Conservation (phyloP, 2,888 invertebrate genomes). For the Drosophila fulvimacula region DNA sequence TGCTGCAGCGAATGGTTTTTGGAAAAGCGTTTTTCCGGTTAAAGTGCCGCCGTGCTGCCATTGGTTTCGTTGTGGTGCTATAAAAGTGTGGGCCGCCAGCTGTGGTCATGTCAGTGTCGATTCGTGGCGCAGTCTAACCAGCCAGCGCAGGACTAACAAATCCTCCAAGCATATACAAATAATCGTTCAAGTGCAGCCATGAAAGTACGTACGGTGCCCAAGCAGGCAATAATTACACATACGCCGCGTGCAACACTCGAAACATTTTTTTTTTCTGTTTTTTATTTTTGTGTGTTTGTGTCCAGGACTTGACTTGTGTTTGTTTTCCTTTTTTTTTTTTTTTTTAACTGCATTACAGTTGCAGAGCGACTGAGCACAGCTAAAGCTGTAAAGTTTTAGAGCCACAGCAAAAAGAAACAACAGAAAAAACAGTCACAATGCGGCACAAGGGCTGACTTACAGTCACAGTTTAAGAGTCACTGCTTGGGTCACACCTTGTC, state of each 20-base stretch:
- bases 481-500: background rate
- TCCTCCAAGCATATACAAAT: background rate
- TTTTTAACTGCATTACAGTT: background rate
- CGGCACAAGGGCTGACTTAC: background rate
- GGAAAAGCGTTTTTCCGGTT: slow-evolving; percentile 68
- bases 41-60: slow-evolving; percentile 45
- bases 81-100: slow-evolving; percentile 57
- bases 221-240: slow-evolving; percentile 16
- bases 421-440: background rate
- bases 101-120: slow-evolving; percentile 68
- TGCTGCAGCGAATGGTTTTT: slow-evolving; percentile 45
- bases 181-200: slow-evolving; percentile 6
- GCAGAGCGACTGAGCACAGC: background rate
- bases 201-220: slow-evolving; percentile 24
- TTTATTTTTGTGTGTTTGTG: slow-evolving; percentile 2
- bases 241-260: slow-evolving; percentile 20
- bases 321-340: background rate
- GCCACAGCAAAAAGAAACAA: too few relatives aligned
- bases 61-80: slow-evolving; percentile 35
- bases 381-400: too few relatives aligned
- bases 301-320: background rate
- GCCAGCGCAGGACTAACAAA: slow-evolving; percentile 21
- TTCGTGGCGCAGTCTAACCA: slow-evolving; percentile 53
- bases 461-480: background rate
- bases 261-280: background rate